Evolutionary conservation across 2,888 invertebrate genomes (phyloP).

Genomic region (Spilarctia lutea): DNA sequence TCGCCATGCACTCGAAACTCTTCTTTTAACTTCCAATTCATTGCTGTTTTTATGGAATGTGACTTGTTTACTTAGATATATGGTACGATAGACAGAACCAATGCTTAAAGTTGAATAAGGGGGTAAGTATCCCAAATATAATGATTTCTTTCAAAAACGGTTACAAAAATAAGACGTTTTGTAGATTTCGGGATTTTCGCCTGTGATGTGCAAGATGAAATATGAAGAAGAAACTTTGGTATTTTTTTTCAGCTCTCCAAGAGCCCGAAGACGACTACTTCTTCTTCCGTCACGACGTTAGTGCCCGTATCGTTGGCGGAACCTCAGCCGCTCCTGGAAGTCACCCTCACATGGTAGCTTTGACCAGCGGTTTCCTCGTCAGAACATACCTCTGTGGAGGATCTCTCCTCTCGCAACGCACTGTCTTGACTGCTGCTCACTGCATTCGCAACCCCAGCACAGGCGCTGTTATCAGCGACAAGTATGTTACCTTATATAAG

Average conservation of each 20-base stretch:
- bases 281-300: constrained; percentile 59
- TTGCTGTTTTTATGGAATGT: too few relatives aligned
- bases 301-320: constrained; percentile 44
- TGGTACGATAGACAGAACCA: too few relatives aligned
- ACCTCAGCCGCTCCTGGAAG: constrained; percentile 25
- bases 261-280: constrained; percentile 57
- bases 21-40: too few relatives aligned
- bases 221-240: neutral
- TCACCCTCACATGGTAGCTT: constrained; percentile 40
- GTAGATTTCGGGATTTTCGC: too few relatives aligned
- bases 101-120: too few relatives aligned
- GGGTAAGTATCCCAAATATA: too few relatives aligned
- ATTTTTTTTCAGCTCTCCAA: constrained; percentile 61
- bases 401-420: constrained; percentile 34
- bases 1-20: too few relatives aligned
- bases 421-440: constrained; percentile 42
- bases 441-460: constrained; percentile 31
- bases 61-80: too few relatives aligned
- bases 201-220: too few relatives aligned
- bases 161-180: too few relatives aligned
- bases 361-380: constrained; percentile 29
- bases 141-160: too few relatives aligned
- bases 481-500: constrained; percentile 13
- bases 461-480: constrained; percentile 25
- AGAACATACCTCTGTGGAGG: constrained; percentile 29